phyloP scores from a whole-genome alignment of 2,113 vertebrate genomes.

The Alethe diademata region DNA sequence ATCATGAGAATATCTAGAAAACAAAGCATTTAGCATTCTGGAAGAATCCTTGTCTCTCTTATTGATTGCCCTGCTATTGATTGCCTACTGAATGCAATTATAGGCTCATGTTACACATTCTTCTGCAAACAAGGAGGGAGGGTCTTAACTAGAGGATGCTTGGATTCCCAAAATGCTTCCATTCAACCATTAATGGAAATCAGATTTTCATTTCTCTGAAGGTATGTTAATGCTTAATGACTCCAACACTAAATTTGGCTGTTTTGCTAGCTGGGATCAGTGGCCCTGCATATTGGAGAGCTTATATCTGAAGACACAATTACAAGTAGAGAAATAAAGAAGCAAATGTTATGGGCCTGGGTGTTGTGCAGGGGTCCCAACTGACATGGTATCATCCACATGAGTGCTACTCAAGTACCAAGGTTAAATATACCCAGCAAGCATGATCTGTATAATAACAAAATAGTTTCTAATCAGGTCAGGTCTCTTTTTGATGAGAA shows the following conservation, averaged over 20 bases:
- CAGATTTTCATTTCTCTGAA: neutral
- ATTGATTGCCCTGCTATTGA: neutral
- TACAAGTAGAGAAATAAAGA: neutral
- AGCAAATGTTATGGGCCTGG: neutral
- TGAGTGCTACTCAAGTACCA: neutral
- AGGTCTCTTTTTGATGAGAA: neutral
- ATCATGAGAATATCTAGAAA: neutral
- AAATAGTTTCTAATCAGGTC: neutral
- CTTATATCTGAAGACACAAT: neutral
- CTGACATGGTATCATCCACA: neutral
- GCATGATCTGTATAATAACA: neutral
- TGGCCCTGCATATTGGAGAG: neutral
- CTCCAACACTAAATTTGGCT: neutral
- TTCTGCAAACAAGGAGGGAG: neutral
- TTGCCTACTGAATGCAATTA: neutral
- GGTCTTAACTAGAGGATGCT: neutral
- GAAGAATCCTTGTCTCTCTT: neutral
- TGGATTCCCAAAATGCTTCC: neutral
- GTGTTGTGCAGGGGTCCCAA: accelerated
- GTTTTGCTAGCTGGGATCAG: neutral
- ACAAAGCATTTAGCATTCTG: neutral
- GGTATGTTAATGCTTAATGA: neutral
- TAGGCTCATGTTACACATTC: neutral
- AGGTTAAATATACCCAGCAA: neutral
- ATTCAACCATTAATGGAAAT: neutral